Evolutionary conservation across 1,140 invertebrate species (phyloP), one percentile per base, ranked within the genome.

Genomic region (Macrocentrus cingulum): DNA sequence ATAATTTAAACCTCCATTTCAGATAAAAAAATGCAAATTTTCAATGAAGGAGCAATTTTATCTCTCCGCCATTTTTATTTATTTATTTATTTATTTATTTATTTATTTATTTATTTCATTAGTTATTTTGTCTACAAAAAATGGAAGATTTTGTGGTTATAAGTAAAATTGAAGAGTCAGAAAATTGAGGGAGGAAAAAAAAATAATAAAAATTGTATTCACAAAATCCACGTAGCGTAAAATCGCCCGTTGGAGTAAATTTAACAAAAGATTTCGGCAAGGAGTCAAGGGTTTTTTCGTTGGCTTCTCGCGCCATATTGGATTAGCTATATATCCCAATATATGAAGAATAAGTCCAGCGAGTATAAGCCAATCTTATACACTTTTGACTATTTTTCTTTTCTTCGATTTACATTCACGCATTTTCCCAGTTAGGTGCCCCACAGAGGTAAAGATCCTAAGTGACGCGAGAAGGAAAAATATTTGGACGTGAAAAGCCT

Each of bases 241-340:
- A 49, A 50, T n/a, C n/a, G 45, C 36, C 37, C 32, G 7, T 42
- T 34, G 1, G 8, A 34, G 8, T 39, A n/a, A 49, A 25, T 50
- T 42, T 20, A 50, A 57, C 37, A 49, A 50, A 25, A 41, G 36
- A 54, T 37, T 44, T 46, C 60, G 56, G 56, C 51, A 59, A n/a
- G 42, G 50, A 66, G 66, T 69, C 66, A 67, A 69, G 63, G 62
- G 64, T 64, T 67, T 66, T 65, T 64, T 59, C 55, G 7, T 53
- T 59, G 56, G 44, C 61, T 65, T 66, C 53, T 66, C 64, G 62
- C 60, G 56, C 61, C 63, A n/a, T n/a, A 60, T 57, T 56, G 23
- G 59, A 67, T 67, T 62, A 63, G 51, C 62, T n/a, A n/a, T n/a
- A n/a, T n/a, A n/a, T 37, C 52, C 52, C 5, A 34, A 46, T n/a